phyloP scores from a whole-genome alignment of 2,113 vertebrate genomes.

The Accipiter virgatus region DNA sequence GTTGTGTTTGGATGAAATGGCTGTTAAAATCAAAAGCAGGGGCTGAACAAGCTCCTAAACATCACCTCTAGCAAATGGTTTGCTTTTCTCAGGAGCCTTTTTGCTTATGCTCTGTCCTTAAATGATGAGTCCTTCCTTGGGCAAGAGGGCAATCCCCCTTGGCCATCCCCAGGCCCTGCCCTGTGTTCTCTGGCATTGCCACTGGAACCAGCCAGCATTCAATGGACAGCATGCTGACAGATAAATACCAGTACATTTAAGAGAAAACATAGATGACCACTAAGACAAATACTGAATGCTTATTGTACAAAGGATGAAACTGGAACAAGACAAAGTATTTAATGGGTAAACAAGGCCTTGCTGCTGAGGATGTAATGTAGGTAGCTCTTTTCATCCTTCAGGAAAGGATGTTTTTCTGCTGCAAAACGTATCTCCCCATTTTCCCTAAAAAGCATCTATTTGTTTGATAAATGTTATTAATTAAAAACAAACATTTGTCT shows the following conservation, averaged over 20 bases:
- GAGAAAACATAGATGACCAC: background rate
- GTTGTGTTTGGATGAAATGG: background rate
- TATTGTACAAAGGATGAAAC: background rate
- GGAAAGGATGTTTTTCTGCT: background rate
- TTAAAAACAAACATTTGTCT: background rate
- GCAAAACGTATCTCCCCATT: background rate
- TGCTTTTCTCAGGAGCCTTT: background rate
- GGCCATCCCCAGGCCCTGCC: background rate
- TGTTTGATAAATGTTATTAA: background rate
- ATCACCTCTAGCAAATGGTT: background rate
- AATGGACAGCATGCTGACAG: background rate
- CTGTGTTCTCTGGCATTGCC: background rate
- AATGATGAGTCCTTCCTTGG: background rate
- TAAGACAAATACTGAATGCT: background rate
- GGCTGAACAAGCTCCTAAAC: background rate
- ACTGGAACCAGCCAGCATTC: background rate
- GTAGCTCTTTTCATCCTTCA: background rate
- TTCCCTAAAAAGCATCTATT: background rate
- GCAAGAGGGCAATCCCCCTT: background rate
- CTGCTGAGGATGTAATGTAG: background rate
- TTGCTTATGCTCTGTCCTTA: background rate
- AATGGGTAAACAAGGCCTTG: background rate
- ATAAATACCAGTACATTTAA: background rate
- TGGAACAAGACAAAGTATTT: background rate
- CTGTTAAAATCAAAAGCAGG: background rate